Conservation (phyloP, 2,113 vertebrate species). For the Dinomys branickii region DNA sequence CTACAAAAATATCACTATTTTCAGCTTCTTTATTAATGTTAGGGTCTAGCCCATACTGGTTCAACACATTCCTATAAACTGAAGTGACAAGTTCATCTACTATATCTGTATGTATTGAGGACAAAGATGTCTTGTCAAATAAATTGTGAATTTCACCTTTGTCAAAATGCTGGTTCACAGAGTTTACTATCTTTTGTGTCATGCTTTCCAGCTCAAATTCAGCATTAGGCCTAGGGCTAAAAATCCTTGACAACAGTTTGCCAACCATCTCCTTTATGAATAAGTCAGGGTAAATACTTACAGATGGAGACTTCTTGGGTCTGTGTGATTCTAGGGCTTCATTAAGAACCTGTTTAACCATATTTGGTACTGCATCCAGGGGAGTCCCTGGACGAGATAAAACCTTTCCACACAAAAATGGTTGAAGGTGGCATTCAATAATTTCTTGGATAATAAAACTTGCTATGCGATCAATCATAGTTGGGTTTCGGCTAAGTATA, state of each 20-base stretch:
- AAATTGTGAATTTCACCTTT: conserved; percentile 32
- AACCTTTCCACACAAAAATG: conserved; percentile 66
- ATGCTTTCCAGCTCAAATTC: conserved; percentile 68
- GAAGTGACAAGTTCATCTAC: conserved; percentile 73
- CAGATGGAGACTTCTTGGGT: not conserved
- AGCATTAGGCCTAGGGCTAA: conserved; percentile 49
- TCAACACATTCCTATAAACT: conserved; percentile 69
- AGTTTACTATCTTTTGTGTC: conserved; percentile 70
- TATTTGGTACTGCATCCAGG: conserved; percentile 60
- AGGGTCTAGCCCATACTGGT: conserved; percentile 59
- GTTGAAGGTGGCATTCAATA: conserved; percentile 77
- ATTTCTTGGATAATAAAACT: conserved; percentile 79
- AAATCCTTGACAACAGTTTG: conserved; percentile 72
- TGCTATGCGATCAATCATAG: conserved; percentile 69
- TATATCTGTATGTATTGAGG: conserved; percentile 3
- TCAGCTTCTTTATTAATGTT: not conserved
- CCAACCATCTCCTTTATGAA: conserved; percentile 66
- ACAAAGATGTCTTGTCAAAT: not conserved
- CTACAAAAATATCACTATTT: conserved; percentile 63
- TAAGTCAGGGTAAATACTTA: not conserved
- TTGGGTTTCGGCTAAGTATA: conserved; percentile 56
- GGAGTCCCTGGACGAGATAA: conserved; percentile 28
- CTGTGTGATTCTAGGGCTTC: conserved; percentile 50
- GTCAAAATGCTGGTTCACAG: conserved; percentile 60
- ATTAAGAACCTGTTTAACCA: conserved; percentile 71